Evolutionary conservation across 2,888 invertebrate genomes (phyloP).

Genomic region (Habroteleia sp.): DNA sequence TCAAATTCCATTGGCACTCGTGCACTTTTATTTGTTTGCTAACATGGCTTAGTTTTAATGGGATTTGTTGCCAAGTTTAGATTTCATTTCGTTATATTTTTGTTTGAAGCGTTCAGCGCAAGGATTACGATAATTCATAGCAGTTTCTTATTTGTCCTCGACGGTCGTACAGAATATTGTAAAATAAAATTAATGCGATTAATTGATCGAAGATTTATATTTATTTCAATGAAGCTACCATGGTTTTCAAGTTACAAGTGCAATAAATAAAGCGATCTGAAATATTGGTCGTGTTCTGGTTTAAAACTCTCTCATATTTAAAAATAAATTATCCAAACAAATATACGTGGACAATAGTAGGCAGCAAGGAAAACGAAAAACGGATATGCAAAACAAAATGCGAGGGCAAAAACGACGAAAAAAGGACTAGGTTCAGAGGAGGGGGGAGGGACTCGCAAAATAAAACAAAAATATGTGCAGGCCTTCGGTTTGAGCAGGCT

Average conservation of each 20-base stretch:
- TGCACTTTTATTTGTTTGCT: not conserved
- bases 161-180: too few relatives aligned
- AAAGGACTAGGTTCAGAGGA: too few relatives aligned
- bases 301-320: not conserved
- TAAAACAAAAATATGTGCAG: constrained; percentile 5
- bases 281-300: not conserved
- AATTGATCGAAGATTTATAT: too few relatives aligned
- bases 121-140: too few relatives aligned
- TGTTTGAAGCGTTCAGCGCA: too few relatives aligned
- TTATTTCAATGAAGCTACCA: too few relatives aligned
- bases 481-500: constrained; percentile 21
- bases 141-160: too few relatives aligned
- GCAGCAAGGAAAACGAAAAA: constrained; percentile 13
- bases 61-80: not conserved
- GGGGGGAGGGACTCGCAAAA: too few relatives aligned
- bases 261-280: not conserved
- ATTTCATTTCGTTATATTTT: not conserved
- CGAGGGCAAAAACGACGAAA: not conserved
- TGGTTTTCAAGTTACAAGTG: too few relatives aligned
- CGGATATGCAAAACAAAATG: constrained; percentile 6
- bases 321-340: constrained; percentile 23
- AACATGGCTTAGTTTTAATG: too few relatives aligned
- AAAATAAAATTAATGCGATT: too few relatives aligned
- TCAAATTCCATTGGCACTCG: not conserved
- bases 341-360: constrained; percentile 5